A percentile compares a stretch with the other conserved stretches of the same genome.
These are phyloP conservation scores for Eupithecia centaureata DNA, from an alignment of 2,888 invertebrate species.

Conservation along the genomic window DNA sequence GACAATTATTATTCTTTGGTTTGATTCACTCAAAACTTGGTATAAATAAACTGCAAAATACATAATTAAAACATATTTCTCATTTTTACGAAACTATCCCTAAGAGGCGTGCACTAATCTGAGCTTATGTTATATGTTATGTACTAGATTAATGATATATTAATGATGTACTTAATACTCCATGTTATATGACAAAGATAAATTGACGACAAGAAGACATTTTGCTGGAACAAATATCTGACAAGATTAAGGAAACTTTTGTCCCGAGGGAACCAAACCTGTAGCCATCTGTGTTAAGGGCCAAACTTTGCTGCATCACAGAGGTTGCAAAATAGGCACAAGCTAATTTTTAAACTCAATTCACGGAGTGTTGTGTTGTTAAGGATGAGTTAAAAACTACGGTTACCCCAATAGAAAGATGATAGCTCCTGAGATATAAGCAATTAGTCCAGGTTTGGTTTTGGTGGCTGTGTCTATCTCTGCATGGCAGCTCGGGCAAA, in stretches of 20 bases:
- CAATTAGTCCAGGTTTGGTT: constrained; percentile 93
- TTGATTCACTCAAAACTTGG: too few relatives aligned
- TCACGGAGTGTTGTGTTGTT: not conserved
- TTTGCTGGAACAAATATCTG: not conserved
- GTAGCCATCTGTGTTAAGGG: too few relatives aligned
- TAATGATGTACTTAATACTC: not conserved
- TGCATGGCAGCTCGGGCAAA: constrained; percentile 93
- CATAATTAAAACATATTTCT: too few relatives aligned
- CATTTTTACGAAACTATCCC: too few relatives aligned
- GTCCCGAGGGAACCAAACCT: not conserved
- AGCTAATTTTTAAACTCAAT: too few relatives aligned
- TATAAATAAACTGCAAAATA: too few relatives aligned
- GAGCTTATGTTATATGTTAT: not conserved
- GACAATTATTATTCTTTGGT: too few relatives aligned
- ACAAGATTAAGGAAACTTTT: not conserved
- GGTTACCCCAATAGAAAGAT: constrained; percentile 90
- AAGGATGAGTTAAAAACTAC: not conserved
- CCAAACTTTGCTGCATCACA: not conserved
- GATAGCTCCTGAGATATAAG: constrained; percentile 91
- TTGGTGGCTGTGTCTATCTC: constrained; percentile 92
- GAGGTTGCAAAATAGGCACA: not conserved
- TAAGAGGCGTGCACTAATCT: too few relatives aligned
- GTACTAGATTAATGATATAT: not conserved
- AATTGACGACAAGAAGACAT: too few relatives aligned
- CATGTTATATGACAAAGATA: too few relatives aligned